Evolutionary conservation across 2,888 invertebrate species (phyloP), one percentile per base, ranked within the genome.

Genomic region (Cylindroiulus punctatus): DNA sequence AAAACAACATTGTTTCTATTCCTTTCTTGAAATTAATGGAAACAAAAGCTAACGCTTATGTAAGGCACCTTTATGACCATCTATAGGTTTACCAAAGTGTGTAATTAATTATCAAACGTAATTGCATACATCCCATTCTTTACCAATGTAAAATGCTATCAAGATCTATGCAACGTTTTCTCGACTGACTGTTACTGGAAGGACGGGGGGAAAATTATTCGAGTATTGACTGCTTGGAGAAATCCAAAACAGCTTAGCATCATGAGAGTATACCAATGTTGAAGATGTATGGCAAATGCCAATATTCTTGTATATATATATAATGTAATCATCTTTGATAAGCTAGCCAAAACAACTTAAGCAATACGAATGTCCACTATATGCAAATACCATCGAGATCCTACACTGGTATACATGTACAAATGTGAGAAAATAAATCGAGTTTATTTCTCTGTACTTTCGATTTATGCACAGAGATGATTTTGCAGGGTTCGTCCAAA

Each of bases 21-120:
- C 17, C 17, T 76, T 76, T 65, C 22, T 26, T 22, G 65, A 65
- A 65, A 65, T 65, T 4, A 76, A 30, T 30, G 26, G 30, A 26
- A 52, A 52, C 8, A n/a, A 52, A 52, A 52, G n/a, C n/a, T 52
- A 17, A 32, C 76, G 30, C 26, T 76, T 76, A 76, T 76, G 30
- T 76, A 76, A 76, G 76, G 76, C 76, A 76, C 76, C 76, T 26
- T 76, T 30, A 76, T 76, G 76, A 76, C 76, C 30, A 76, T 76
- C 17, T 14, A 32, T 30, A 76, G 76, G 76, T 76, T 76, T 76
- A 76, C 76, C 76, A 76, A 76, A 30, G 30, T 76, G 76, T 76
- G 76, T 76, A 76, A 76, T 12, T 76, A 76, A 76, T 76, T 76
- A 76, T 26, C 76, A 76, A 76, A 30, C 17, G 30, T 30, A 76